Percentiles rank a stretch among this genome's conserved stretches.
Conservation (phyloP, 2,113 vertebrate genomes). For the Saguinus midas region DNA sequence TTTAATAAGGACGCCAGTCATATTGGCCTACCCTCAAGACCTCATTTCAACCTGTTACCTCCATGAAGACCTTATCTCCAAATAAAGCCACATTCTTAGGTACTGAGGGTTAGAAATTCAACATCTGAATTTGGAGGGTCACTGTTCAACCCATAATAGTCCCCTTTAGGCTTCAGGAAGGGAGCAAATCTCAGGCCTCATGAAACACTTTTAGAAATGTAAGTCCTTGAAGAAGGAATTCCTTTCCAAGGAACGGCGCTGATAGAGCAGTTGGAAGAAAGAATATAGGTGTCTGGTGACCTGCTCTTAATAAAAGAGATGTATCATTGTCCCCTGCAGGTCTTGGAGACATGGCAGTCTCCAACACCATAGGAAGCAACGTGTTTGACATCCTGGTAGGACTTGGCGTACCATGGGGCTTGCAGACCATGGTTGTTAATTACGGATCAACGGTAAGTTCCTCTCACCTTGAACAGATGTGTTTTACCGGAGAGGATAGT, state of each 20-base stretch:
- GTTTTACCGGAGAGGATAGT: fast-evolving
- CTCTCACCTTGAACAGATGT: fast-evolving
- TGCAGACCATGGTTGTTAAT: slow-evolving; percentile 93
- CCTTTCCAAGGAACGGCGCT: not conserved
- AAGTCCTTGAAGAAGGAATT: not conserved
- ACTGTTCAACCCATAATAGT: not conserved
- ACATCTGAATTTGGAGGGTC: not conserved
- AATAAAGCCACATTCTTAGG: not conserved
- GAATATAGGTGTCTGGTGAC: not conserved
- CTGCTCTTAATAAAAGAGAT: not conserved
- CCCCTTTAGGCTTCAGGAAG: not conserved
- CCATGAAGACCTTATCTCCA: not conserved
- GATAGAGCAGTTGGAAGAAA: not conserved
- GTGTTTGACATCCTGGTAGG: slow-evolving; percentile 99
- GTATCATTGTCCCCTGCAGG: slow-evolving; percentile 76
- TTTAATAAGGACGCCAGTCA: not conserved
- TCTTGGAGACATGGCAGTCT: slow-evolving; percentile 98
- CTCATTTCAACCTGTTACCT: not conserved
- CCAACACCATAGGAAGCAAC: slow-evolving; percentile 97
- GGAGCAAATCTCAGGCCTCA: not conserved
- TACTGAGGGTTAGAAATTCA: not conserved
- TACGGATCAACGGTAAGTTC: slow-evolving; percentile 91
- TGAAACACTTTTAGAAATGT: not conserved
- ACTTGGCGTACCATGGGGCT: slow-evolving; percentile 94
- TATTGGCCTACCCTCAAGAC: not conserved